phyloP scores from a whole-genome alignment of 1,140 invertebrate genomes.

The Bombus sylvicola region DNA sequence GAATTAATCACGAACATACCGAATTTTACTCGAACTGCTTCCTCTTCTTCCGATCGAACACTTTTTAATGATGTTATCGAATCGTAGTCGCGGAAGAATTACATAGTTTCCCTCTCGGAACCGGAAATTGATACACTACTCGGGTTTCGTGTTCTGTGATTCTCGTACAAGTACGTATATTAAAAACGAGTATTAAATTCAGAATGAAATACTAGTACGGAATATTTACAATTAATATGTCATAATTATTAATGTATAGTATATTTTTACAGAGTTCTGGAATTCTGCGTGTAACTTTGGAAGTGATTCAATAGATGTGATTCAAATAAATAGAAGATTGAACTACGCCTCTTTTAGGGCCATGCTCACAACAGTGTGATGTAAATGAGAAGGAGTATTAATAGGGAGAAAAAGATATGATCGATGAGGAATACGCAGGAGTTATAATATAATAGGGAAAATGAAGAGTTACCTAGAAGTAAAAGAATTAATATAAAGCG shows the following conservation, averaged over 20 bases:
- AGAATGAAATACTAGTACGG: not conserved
- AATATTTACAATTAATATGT: not conserved
- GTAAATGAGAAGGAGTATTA: no score
- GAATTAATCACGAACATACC: conserved; percentile 23
- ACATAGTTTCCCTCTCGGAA: conserved; percentile 52
- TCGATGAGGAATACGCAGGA: no score
- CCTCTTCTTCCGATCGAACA: not conserved
- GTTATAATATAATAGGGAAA: no score
- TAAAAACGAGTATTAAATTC: not conserved
- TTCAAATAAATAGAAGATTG: no score
- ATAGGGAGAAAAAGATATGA: no score
- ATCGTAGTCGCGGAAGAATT: conserved; percentile 9
- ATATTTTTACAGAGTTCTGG: no score
- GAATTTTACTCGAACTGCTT: conserved; percentile 35
- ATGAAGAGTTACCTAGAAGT: no score
- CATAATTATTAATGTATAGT: not conserved
- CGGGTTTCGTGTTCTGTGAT: not conserved
- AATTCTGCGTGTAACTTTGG: not conserved
- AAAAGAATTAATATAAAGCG: no score
- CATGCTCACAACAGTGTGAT: no score
- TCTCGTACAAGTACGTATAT: not conserved
- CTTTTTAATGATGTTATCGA: not conserved
- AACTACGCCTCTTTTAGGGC: no score
- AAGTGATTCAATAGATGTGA: not conserved
- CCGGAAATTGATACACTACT: not conserved